These are phyloP conservation scores for Phania funesta DNA, from an alignment of 2,888 invertebrate genomes.

Conservation along the genomic window DNA sequence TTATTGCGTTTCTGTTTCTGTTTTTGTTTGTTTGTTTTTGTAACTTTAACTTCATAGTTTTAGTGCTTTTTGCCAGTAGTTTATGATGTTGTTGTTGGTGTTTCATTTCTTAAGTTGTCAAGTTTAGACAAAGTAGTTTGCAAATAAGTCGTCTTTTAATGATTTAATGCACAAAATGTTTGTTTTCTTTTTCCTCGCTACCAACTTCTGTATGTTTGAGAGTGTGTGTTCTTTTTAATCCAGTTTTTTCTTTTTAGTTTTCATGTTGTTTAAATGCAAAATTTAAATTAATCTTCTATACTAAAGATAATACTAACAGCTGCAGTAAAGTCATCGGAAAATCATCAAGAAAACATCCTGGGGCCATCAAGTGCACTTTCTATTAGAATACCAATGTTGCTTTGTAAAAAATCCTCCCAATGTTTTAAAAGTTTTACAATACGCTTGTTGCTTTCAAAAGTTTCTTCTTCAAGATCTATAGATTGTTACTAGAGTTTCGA, in stretches of 20 bases:
- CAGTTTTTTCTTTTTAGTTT: conserved; percentile 61
- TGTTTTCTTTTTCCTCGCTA: conserved; percentile 25
- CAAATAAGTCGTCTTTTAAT: conserved; percentile 68
- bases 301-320: conserved; percentile 39
- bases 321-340: not conserved
- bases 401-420: too few relatives aligned
- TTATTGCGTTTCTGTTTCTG: not conserved
- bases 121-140: conserved; percentile 68
- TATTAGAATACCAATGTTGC: too few relatives aligned
- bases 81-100: conserved; percentile 47
- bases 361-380: too few relatives aligned
- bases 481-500: too few relatives aligned
- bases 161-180: conserved; percentile 63
- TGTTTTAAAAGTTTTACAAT: too few relatives aligned
- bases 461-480: too few relatives aligned
- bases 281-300: conserved; percentile 65
- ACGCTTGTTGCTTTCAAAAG: too few relatives aligned
- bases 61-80: conserved; percentile 8
- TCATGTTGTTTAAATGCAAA: conserved; percentile 64
- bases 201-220: conserved; percentile 16
- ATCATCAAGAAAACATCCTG: not conserved
- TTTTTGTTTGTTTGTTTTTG: not conserved
- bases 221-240: conserved; percentile 11
- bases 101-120: conserved; percentile 66
- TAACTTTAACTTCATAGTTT: conserved; percentile 50